Percentiles rank a stretch among this genome's conserved stretches.
Conservation (phyloP, 2,888 invertebrate species). For the Tetrapedia diversipes region DNA sequence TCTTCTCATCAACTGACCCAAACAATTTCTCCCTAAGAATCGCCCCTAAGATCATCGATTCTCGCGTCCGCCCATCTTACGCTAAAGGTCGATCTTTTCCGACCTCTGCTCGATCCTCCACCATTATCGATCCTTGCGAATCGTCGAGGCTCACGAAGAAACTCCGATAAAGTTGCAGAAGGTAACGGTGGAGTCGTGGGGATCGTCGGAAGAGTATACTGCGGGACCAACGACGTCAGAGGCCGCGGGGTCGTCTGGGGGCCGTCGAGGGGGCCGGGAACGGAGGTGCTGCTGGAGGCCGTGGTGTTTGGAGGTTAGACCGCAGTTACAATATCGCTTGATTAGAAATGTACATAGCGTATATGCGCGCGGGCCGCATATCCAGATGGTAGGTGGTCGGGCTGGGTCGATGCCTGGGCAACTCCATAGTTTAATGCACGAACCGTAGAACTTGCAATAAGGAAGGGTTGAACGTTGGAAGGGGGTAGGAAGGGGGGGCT, state of each 20-base stretch:
- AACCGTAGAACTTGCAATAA: constrained; percentile 82
- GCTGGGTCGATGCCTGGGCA: constrained; percentile 81
- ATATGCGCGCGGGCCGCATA: constrained; percentile 80
- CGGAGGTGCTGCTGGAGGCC: constrained; percentile 69
- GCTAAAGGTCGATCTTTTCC: too few relatives aligned
- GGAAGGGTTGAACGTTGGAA: constrained; percentile 75
- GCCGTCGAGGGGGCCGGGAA: constrained; percentile 26
- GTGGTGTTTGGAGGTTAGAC: constrained; percentile 83
- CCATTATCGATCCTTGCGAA: neutral
- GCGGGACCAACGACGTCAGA: constrained; percentile 22
- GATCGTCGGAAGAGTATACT: neutral
- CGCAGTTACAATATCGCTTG: constrained; percentile 83
- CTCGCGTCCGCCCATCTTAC: too few relatives aligned
- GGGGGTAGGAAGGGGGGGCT: too few relatives aligned
- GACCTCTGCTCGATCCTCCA: neutral
- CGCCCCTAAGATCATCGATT: too few relatives aligned
- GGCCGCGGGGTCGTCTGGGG: constrained; percentile 33
- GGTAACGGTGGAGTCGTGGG: neutral
- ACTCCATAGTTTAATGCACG: constrained; percentile 82
- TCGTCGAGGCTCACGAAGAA: neutral
- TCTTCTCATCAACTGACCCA: too few relatives aligned
- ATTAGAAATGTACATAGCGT: constrained; percentile 83
- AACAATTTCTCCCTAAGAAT: too few relatives aligned
- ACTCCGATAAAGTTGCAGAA: neutral
- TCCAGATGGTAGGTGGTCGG: constrained; percentile 79